phyloP scores from a whole-genome alignment of 2,888 invertebrate species.

The Hypena proboscidalis region DNA sequence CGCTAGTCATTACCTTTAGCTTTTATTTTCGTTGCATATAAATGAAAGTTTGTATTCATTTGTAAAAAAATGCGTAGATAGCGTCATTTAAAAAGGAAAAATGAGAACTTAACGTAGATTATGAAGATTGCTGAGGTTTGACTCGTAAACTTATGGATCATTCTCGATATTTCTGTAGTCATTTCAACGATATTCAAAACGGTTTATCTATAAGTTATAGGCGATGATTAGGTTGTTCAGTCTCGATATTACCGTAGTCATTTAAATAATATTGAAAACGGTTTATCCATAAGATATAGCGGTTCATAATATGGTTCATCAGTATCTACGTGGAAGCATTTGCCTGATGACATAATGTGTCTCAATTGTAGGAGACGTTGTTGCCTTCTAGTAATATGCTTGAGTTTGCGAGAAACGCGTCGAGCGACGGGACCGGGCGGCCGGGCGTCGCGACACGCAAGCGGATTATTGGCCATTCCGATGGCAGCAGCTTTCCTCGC shows the following conservation, averaged over 20 bases:
- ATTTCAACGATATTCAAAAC: neutral
- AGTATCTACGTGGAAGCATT: slow-evolving; percentile 3
- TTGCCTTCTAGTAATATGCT: slow-evolving; percentile 21
- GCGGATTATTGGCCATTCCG: slow-evolving; percentile 70
- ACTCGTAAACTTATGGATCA: neutral
- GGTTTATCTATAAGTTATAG: neutral
- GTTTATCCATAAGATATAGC: neutral
- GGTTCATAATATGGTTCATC: no score
- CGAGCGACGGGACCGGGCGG: slow-evolving; percentile 40
- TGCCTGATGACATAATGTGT: slow-evolving; percentile 19
- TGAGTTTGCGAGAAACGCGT: slow-evolving; percentile 43
- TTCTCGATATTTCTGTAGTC: neutral
- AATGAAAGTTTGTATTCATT: neutral
- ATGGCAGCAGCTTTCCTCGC: slow-evolving; percentile 75
- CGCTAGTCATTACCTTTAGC: slow-evolving; percentile 11
- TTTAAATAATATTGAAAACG: no score
- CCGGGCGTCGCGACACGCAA: slow-evolving; percentile 67
- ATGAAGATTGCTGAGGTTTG: no score
- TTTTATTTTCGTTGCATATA: slow-evolving; percentile 17
- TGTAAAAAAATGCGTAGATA: no score
- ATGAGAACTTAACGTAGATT: no score
- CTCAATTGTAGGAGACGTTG: slow-evolving; percentile 25
- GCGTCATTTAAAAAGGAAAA: no score
- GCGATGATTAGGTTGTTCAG: neutral
- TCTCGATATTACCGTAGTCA: neutral